Evolutionary conservation across 2,797 vertebrate species (phyloP).

Genomic region (Tangara arthus): DNA sequence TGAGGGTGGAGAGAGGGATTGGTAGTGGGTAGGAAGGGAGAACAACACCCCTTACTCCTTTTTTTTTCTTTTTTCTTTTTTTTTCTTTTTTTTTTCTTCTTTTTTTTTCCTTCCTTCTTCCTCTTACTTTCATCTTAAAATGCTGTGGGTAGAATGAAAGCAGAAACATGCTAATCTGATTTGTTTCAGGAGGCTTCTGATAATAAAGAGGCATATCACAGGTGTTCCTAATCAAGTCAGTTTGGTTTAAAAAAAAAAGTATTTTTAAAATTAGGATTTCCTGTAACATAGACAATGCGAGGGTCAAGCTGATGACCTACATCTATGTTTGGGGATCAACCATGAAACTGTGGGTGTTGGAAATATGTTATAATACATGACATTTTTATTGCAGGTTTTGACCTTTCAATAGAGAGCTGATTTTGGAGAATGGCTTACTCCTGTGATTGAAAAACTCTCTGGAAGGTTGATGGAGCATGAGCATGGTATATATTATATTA

Average conservation of each 20-base stretch:
- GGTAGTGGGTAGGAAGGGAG: background rate
- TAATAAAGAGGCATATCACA: constrained; percentile 72
- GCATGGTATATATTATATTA: constrained; percentile 73
- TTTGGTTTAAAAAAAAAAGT: constrained; percentile 35
- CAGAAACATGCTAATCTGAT: constrained; percentile 73
- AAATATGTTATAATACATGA: constrained; percentile 80
- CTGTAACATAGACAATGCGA: constrained; percentile 62
- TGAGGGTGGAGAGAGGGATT: background rate
- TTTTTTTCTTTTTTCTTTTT: background rate
- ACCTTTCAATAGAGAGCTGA: constrained; percentile 75
- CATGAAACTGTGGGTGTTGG: constrained; percentile 71
- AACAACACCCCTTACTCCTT: background rate
- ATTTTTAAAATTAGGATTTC: constrained; percentile 68
- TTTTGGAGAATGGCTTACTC: constrained; percentile 70
- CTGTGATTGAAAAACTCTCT: constrained; percentile 70
- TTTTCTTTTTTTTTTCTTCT: too few relatives aligned
- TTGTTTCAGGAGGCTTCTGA: constrained; percentile 71
- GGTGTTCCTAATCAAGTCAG: constrained; percentile 75
- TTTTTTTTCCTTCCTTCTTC: background rate
- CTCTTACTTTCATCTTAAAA: constrained; percentile 46
- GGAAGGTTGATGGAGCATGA: constrained; percentile 65
- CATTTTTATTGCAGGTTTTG: constrained; percentile 81
- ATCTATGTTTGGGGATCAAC: constrained; percentile 70
- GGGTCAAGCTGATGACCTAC: constrained; percentile 69
- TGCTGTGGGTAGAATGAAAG: constrained; percentile 66